phyloP scores from a whole-genome alignment of 2,888 invertebrate species.

The Stenoptilia bipunctidactyla region DNA sequence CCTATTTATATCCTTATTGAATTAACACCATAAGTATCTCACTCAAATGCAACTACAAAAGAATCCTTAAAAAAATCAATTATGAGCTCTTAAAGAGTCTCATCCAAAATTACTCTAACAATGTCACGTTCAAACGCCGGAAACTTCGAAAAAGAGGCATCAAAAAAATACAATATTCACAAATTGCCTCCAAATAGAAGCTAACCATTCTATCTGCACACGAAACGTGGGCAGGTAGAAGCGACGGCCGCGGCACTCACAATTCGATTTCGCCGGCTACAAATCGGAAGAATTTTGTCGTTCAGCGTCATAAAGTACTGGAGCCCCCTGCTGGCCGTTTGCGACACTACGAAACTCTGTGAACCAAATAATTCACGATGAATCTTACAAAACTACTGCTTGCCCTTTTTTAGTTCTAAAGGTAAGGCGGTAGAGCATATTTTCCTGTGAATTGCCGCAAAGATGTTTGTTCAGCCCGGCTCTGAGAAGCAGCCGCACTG shows the following conservation, averaged over 20 bases:
- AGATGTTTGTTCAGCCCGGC: conserved; percentile 17
- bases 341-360: conserved; percentile 27
- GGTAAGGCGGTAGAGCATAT: conserved; percentile 12
- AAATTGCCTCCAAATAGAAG: neutral
- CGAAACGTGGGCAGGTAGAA: neutral
- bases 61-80: no score
- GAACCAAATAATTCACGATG: conserved; percentile 37
- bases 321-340: conserved; percentile 26
- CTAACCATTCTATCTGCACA: conserved; percentile 12
- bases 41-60: no score
- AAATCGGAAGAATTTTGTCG: conserved; percentile 33
- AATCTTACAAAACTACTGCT: conserved; percentile 18
- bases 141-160: neutral
- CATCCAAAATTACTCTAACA: no score
- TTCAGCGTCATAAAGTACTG: conserved; percentile 36
- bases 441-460: conserved; percentile 15
- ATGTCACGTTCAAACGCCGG: no score
- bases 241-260: conserved; percentile 7
- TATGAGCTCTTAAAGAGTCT: no score
- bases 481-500: conserved; percentile 27
- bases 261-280: conserved; percentile 35
- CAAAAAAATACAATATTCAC: neutral
- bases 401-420: conserved; percentile 18
- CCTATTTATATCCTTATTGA: no score
- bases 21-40: no score